Conservation (phyloP, 2,888 invertebrate genomes). For the Agrotis clavis region DNA sequence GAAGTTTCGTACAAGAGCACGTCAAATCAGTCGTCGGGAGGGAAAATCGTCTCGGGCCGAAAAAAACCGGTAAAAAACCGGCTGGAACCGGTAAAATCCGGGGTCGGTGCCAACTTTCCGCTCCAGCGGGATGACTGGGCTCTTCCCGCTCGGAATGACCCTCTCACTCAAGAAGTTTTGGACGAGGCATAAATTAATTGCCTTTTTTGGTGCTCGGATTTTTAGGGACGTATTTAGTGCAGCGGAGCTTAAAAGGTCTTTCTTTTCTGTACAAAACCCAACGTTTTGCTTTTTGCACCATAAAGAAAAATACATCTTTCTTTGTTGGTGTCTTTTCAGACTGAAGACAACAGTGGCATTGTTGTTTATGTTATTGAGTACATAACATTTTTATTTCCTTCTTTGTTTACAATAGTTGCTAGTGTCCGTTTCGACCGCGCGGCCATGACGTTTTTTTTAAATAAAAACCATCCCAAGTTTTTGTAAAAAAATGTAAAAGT, state of each 20-base stretch:
- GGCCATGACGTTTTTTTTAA: too few relatives aligned
- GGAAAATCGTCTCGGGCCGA: constrained; percentile 56
- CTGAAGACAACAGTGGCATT: too few relatives aligned
- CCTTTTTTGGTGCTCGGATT: constrained; percentile 34
- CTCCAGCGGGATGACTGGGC: constrained; percentile 74
- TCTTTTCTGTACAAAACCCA: background rate
- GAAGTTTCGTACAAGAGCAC: constrained; percentile 59
- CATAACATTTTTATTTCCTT: background rate
- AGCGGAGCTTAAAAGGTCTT: background rate
- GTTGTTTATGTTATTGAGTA: background rate
- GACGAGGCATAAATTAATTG: constrained; percentile 71
- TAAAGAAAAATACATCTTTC: background rate
- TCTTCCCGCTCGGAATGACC: constrained; percentile 70
- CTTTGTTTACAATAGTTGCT: too few relatives aligned
- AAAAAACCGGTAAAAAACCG: constrained; percentile 67
- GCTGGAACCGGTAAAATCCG: constrained; percentile 71
- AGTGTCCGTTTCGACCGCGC: too few relatives aligned
- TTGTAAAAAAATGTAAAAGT: too few relatives aligned
- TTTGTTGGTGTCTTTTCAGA: background rate
- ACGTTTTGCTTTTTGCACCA: background rate
- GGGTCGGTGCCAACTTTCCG: constrained; percentile 78
- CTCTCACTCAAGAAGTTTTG: constrained; percentile 68
- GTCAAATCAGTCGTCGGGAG: constrained; percentile 65
- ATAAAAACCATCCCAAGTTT: too few relatives aligned
- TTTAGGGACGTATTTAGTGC: constrained; percentile 11